Evolutionary conservation across 1,140 invertebrate genomes (phyloP), one percentile per base, ranked within the genome.

Genomic region (Tenebrio molitor): DNA sequence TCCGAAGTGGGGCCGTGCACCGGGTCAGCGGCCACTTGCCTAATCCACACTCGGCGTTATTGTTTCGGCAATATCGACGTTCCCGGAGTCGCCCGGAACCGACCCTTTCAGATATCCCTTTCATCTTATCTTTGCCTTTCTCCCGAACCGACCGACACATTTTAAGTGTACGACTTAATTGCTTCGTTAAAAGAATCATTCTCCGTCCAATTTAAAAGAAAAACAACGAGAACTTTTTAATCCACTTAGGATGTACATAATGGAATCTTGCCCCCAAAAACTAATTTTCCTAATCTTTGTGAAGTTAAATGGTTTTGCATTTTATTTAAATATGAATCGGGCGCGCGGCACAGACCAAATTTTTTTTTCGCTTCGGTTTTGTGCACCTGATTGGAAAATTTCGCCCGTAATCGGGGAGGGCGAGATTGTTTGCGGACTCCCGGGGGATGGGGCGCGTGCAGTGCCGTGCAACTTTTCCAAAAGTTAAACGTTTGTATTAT

Each of bases 211-310:
- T 58, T 58, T 25, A 58, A 58, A 58, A 58, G 50, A 58, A 58
- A 58, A 58, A 58, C 50, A 58, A 58, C 25, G 19, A 6, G 7
- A 39, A 34, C n/a, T 21, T 58, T 58, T 58, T 58, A 58, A 58
- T 58, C 50, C 19, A 33, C 50, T 33, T 58, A 25, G 50, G 12
- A 58, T 15, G 50, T 58, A 58, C 50, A 58, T 58, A 58, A 58
- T 29, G 23, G 23, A 58, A 58, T 33, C 23, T 29, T 58, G 21
- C 23, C 10, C 50, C 21, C n/a, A 50, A 58, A 58, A 58, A 58
- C 50, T 58, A 58, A 58, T 58, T 58, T 58, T 58, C 50, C 50
- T 58, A 58, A 58, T 58, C 50, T 58, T 58, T 58, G 50, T 58
- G 2, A 58, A 58, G 23, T 58, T 29, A 58, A 58, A 58, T 58